These are phyloP conservation scores for Euura lappo DNA, from an alignment of 1,140 invertebrate species.

Conservation along the genomic window DNA sequence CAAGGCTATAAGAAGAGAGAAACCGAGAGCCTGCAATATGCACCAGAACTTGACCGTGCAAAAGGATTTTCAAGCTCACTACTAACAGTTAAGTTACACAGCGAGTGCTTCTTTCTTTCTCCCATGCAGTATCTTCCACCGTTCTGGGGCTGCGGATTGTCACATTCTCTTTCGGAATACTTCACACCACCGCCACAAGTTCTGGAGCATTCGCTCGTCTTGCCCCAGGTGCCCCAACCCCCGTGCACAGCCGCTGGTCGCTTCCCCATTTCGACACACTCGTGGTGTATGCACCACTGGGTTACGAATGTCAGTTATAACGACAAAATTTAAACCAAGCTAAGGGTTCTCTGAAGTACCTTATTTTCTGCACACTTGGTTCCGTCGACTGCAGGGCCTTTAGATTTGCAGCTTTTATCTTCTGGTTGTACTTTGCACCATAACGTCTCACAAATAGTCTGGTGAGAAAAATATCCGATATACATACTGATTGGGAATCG, in stretches of 20 bases:
- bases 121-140: constrained; percentile 69
- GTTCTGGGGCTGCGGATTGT: constrained; percentile 65
- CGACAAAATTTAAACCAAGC: neutral
- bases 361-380: constrained; percentile 70
- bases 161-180: constrained; percentile 57
- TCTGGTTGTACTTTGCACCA: constrained; percentile 61
- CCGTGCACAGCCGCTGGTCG: constrained; percentile 69
- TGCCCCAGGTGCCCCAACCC: constrained; percentile 69
- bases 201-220: constrained; percentile 65
- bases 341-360: constrained; percentile 37
- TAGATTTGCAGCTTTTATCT: constrained; percentile 63
- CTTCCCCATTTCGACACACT: constrained; percentile 69
- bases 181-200: constrained; percentile 71
- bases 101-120: constrained; percentile 57
- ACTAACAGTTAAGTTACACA: constrained; percentile 67
- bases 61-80: neutral
- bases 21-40: no score
- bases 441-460: constrained; percentile 60
- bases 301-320: constrained; percentile 16
- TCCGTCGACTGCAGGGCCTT: constrained; percentile 69
- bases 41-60: no score
- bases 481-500: no score
- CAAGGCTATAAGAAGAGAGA: constrained; percentile 57
- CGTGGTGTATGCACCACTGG: constrained; percentile 71
- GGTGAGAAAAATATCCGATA: no score